Evolutionary conservation across 2,888 invertebrate species (phyloP).

Genomic region (Timandra comae): DNA sequence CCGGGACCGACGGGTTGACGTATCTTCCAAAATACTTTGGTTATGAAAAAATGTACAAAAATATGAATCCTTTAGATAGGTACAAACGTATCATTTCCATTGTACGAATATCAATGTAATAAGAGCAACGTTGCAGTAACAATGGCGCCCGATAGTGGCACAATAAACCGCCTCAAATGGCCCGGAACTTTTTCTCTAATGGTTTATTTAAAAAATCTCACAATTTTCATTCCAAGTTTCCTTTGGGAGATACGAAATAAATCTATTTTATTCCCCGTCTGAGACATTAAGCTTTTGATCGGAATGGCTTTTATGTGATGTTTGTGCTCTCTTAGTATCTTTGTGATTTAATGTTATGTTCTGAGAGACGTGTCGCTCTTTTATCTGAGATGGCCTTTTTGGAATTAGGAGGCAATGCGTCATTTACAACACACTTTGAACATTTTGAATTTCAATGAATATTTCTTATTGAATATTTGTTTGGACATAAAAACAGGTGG

Average conservation of each 20-base stretch:
- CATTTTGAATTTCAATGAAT: constrained; percentile 24
- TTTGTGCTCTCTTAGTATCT: constrained; percentile 63
- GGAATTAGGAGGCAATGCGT: constrained; percentile 29
- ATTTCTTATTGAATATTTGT: constrained; percentile 33
- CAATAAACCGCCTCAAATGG: constrained; percentile 72
- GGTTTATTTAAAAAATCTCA: constrained; percentile 74
- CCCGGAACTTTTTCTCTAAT: constrained; percentile 73
- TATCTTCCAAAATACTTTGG: too few species aligned
- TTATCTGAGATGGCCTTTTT: constrained; percentile 31
- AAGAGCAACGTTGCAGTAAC: constrained; percentile 52
- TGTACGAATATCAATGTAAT: constrained; percentile 21
- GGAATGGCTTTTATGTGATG: constrained; percentile 70
- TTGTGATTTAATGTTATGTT: constrained; percentile 60
- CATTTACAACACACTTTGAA: constrained; percentile 28
- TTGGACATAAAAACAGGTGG: too few species aligned
- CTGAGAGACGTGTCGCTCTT: constrained; percentile 48
- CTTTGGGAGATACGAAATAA: constrained; percentile 56
- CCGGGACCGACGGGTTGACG: too few species aligned
- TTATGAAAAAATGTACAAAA: too few species aligned
- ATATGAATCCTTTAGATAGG: too few species aligned
- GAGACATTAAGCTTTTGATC: constrained; percentile 69
- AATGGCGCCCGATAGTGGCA: constrained; percentile 64
- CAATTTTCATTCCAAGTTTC: constrained; percentile 70
- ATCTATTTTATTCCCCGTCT: constrained; percentile 64
- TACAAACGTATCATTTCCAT: constrained; percentile 11